A percentile compares a stretch with the other conserved stretches of the same genome.
Conservation (phyloP, 2,797 vertebrate species). For the Liasis olivaceus region DNA sequence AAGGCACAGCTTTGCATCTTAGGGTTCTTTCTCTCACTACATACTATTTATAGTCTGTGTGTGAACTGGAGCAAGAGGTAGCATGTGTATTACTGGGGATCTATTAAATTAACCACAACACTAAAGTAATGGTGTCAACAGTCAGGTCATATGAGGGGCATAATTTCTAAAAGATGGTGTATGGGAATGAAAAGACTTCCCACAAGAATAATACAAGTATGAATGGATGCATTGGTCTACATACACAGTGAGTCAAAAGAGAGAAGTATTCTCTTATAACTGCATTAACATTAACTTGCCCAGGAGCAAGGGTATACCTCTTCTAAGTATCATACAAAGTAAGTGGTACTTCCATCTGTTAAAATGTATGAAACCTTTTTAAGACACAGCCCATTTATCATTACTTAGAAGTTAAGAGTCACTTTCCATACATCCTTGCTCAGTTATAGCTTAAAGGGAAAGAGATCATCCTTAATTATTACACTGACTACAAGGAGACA, state of each 20-base stretch:
- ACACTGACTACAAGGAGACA: too few relatives aligned
- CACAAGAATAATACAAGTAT: not conserved
- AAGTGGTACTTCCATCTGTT: not conserved
- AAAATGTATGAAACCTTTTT: not conserved
- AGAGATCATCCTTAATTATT: too few relatives aligned
- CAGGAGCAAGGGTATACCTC: not conserved
- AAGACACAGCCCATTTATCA: not conserved
- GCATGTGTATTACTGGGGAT: not conserved
- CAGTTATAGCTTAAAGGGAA: not conserved
- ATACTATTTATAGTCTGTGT: not conserved
- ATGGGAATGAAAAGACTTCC: not conserved
- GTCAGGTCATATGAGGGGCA: not conserved
- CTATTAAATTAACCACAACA: not conserved
- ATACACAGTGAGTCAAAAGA: not conserved
- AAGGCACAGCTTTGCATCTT: not conserved
- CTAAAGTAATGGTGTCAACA: not conserved
- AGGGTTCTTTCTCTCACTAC: not conserved
- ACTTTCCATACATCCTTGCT: not conserved
- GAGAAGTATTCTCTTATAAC: not conserved
- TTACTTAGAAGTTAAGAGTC: not conserved
- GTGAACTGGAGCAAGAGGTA: not conserved
- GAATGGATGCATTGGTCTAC: not conserved
- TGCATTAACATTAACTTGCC: not conserved
- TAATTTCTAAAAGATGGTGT: not conserved
- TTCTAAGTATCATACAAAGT: not conserved